Evolutionary conservation across 2,113 vertebrate species (phyloP).

Genomic region (Ginglymostoma cirratum): DNA sequence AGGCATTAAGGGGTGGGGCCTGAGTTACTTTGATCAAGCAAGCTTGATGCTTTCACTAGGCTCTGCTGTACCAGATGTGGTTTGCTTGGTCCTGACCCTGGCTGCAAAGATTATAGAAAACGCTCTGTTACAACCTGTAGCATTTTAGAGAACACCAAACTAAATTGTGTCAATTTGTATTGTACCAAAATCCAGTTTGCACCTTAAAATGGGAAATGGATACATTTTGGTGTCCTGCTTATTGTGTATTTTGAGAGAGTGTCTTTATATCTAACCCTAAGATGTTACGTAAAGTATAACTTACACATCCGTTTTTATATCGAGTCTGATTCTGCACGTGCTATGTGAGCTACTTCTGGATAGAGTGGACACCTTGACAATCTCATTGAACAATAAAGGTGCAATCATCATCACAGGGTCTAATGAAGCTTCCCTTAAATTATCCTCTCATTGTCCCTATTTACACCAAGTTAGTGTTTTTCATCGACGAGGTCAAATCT

Average conservation of each 20-base stretch:
- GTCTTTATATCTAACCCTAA: background rate
- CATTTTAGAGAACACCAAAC: background rate
- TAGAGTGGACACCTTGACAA: background rate
- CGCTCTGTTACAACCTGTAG: background rate
- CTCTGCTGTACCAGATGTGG: background rate
- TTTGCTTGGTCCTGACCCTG: background rate
- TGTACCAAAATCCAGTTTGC: background rate
- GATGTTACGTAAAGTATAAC: background rate
- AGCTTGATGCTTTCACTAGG: background rate
- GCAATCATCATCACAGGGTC: background rate
- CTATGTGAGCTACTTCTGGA: background rate
- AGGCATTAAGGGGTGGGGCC: background rate
- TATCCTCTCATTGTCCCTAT: background rate
- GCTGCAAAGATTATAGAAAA: background rate
- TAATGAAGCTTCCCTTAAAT: background rate
- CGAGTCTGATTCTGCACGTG: background rate
- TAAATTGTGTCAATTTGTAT: background rate
- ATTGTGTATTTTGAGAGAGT: background rate
- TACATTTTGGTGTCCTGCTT: background rate
- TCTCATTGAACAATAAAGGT: background rate
- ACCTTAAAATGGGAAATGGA: background rate
- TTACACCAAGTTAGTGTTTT: background rate
- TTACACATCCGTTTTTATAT: background rate
- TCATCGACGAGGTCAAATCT: background rate
- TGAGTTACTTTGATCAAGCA: background rate